Evolutionary conservation across 2,113 vertebrate species (phyloP), one percentile per base, ranked within the genome.

Genomic region (Periophthalmodon schlosseri): DNA sequence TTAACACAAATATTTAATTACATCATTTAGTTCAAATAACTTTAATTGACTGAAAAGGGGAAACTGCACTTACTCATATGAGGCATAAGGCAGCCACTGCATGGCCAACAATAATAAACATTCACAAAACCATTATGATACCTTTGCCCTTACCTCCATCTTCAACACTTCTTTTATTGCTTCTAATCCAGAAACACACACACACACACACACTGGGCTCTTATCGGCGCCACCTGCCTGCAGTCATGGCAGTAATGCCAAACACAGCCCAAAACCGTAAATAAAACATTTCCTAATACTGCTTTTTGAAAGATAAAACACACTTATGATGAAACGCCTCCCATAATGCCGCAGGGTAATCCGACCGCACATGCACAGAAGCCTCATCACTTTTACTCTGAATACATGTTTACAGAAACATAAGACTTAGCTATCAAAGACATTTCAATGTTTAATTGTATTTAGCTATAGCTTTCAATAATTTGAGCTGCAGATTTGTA

Each of bases 211-310:
- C 14, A 66, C 28, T 28, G 28, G 28, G 66, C 58, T 63, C 12
- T 61, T 79, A 82, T 65, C 61, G 57, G 24, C 28, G 36, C 61
- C 52, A 57, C 68, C 50, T 75, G 77, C 66, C 71, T 74, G 28
- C 76, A 69, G 61, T 60, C 36, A 58, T 65, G 69, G 69, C 67
- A 77, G 68, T 74, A 74, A 70, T 50, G 69, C 50, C 57, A 71
- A 15, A 74, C n/a, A 64, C 39, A 65, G 39, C 33, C 58, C 16
- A 36, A 72, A 75, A 73, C 7, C 63, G 74, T 72, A 69, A 72
- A 77, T 76, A 67, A 75, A 76, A 74, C 66, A 76, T 70, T 84
- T 72, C 69, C 54, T 70, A 67, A 79, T 72, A 67, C 28, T 14
- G 50, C 69, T 72, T 66, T 16, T 20, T 65, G 24, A 14, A 72